These are phyloP conservation scores for Lepus timidus DNA, from an alignment of 2,113 vertebrate species.

Conservation along the genomic window DNA sequence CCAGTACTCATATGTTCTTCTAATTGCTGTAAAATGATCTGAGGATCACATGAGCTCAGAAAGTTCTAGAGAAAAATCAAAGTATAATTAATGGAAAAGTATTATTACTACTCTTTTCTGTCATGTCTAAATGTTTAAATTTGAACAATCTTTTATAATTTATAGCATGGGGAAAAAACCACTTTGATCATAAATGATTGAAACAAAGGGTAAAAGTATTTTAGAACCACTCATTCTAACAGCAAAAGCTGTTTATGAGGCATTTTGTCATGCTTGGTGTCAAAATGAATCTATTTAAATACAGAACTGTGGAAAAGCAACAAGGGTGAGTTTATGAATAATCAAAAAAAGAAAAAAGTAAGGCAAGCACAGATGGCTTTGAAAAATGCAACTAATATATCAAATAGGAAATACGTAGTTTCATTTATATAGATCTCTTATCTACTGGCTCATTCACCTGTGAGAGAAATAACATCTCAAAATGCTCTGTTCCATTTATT, in stretches of 20 bases:
- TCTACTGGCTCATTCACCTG: neutral
- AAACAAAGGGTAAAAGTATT: neutral
- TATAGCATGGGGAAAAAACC: constrained; percentile 3
- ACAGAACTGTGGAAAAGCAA: neutral
- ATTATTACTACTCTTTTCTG: neutral
- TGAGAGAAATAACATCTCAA: neutral
- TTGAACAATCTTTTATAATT: neutral
- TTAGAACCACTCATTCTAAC: constrained; percentile 11
- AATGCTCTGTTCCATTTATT: constrained; percentile 11
- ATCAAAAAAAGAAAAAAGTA: neutral
- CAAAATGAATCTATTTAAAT: constrained; percentile 54
- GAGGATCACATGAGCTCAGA: constrained; percentile 88
- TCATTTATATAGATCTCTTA: neutral
- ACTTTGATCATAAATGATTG: neutral
- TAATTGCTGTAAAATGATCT: constrained; percentile 91
- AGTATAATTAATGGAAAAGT: neutral
- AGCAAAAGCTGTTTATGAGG: neutral
- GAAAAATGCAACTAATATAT: neutral
- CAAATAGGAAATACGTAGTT: neutral
- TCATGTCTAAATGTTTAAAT: constrained; percentile 26
- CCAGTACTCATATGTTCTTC: constrained; percentile 92
- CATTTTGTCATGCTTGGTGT: neutral
- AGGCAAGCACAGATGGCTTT: constrained; percentile 37
- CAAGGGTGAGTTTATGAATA: neutral
- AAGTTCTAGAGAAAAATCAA: constrained; percentile 88